phyloP scores from a whole-genome alignment of 2,113 vertebrate species.

The Choloepus hoffmanni region DNA sequence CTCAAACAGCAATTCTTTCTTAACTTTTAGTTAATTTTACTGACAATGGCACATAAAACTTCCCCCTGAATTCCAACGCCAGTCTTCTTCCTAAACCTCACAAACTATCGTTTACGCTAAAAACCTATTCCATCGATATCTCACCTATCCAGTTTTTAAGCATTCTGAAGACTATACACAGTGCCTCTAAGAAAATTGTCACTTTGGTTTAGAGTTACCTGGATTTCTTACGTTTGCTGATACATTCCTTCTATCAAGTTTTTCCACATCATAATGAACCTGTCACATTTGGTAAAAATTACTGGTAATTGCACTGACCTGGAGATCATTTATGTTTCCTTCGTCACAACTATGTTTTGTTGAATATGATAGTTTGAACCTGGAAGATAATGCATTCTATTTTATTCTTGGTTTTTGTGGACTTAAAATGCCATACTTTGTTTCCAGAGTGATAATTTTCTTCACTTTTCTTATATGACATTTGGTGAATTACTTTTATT shows the following conservation, averaged over 20 bases:
- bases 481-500: background rate
- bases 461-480: background rate
- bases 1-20: conserved; percentile 47
- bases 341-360: background rate
- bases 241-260: background rate
- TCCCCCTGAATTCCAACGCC: background rate
- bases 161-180: conserved; percentile 4
- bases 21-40: background rate
- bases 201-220: conserved; percentile 3
- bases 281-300: background rate
- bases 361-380: background rate
- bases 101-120: background rate
- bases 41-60: background rate
- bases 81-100: background rate
- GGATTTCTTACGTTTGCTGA: background rate
- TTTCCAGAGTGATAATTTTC: background rate
- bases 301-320: background rate
- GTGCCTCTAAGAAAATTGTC: background rate
- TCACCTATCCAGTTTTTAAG: background rate
- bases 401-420: conserved; percentile 1
- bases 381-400: background rate
- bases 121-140: background rate
- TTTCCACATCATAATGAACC: background rate
- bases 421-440: conserved; percentile 5
- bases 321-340: background rate